phyloP scores from a whole-genome alignment of 2,888 invertebrate genomes.

The Stenodera caucasica region DNA sequence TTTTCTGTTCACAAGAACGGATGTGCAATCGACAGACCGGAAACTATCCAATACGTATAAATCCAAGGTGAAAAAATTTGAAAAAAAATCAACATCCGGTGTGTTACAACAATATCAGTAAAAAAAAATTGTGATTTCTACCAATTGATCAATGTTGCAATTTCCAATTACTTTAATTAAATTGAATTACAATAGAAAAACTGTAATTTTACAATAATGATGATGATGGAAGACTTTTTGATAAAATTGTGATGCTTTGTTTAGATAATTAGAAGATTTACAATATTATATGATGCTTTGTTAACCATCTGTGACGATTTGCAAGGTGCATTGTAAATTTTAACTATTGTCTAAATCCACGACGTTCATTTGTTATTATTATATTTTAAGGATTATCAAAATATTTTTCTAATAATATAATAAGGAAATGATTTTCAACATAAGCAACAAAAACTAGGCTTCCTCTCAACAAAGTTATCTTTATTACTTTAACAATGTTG shows the following conservation, averaged over 20 bases:
- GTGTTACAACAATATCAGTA: background rate
- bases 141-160: background rate
- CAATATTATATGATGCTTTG: conserved; percentile 38
- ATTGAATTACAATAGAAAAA: no score
- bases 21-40: conserved; percentile 28
- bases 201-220: no score
- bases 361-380: background rate
- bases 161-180: no score
- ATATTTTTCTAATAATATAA: no score
- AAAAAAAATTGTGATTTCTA: background rate
- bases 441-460: no score
- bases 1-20: conserved; percentile 12
- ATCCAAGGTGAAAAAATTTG: conserved; percentile 7
- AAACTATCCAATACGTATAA: conserved; percentile 21
- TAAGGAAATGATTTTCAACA: no score
- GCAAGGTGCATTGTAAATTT: conserved; percentile 42
- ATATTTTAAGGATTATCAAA: no score
- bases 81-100: conserved; percentile 25
- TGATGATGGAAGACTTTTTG: background rate
- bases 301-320: conserved; percentile 40
- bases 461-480: background rate
- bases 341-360: conserved; percentile 11
- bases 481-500: background rate
- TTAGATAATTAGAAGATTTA: conserved; percentile 24
- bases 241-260: conserved; percentile 1